These are phyloP conservation scores for Eupithecia vulgata DNA, from an alignment of 2,888 invertebrate genomes.

Conservation along the genomic window DNA sequence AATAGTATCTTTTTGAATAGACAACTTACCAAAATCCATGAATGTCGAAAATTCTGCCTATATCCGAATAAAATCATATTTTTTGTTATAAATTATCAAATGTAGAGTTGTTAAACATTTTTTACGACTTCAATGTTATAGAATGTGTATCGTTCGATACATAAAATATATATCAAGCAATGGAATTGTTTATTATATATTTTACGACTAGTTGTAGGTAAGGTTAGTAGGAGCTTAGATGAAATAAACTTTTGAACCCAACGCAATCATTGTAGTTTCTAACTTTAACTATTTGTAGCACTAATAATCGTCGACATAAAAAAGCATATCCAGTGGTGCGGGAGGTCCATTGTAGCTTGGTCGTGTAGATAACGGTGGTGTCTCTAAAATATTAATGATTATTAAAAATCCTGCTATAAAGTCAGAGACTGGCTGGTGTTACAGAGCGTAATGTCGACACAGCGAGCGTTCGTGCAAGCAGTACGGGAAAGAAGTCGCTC, in stretches of 20 bases:
- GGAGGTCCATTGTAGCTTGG: too few relatives aligned
- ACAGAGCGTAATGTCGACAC: too few relatives aligned
- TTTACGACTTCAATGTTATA: neutral
- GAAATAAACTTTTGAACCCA: neutral
- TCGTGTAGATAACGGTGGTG: too few relatives aligned
- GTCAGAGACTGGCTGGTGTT: too few relatives aligned
- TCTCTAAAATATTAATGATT: too few relatives aligned
- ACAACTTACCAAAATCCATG: constrained; percentile 2
- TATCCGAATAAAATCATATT: neutral
- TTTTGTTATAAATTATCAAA: neutral
- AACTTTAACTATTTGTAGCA: too few relatives aligned
- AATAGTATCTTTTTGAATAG: too few relatives aligned
- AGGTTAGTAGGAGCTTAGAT: neutral
- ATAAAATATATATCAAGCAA: neutral
- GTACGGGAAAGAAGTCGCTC: too few relatives aligned
- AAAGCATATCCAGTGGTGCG: too few relatives aligned
- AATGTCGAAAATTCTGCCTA: neutral
- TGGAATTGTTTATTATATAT: constrained; percentile 6
- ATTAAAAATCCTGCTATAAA: too few relatives aligned
- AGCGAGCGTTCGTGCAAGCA: too few relatives aligned
- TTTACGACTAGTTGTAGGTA: neutral
- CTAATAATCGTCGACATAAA: too few relatives aligned
- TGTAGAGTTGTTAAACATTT: neutral
- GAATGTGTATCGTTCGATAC: neutral
- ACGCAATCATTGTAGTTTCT: neutral